Evolutionary conservation across 2,888 invertebrate species (phyloP).

Genomic region (Automeris io): DNA sequence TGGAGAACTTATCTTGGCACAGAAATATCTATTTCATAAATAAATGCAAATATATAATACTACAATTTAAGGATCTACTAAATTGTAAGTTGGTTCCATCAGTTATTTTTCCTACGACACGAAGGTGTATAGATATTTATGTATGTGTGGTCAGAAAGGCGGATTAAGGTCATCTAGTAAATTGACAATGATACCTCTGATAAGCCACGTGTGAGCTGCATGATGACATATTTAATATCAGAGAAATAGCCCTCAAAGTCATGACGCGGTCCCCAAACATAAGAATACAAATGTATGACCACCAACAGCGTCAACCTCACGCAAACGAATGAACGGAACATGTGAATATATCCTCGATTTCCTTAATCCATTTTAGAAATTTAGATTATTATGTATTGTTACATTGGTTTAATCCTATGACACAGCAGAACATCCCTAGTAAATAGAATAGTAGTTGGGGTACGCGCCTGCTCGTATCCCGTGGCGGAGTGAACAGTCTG

Average conservation of each 20-base stretch:
- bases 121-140: neutral
- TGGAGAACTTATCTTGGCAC: conserved; percentile 69
- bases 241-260: conserved; percentile 47
- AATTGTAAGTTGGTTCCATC: too few relatives aligned
- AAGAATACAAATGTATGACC: conserved; percentile 53
- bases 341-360: conserved; percentile 15
- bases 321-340: conserved; percentile 56
- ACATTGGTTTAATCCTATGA: too few relatives aligned
- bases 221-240: conserved; percentile 55
- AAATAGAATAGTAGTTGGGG: too few relatives aligned
- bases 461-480: too few relatives aligned
- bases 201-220: conserved; percentile 54
- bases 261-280: conserved; percentile 39
- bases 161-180: conserved; percentile 4
- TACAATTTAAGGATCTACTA: too few relatives aligned
- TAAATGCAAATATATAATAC: too few relatives aligned
- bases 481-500: too few relatives aligned
- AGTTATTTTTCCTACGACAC: neutral
- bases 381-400: neutral
- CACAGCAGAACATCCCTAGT: too few relatives aligned
- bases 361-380: neutral
- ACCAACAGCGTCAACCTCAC: conserved; percentile 41
- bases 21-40: conserved; percentile 23
- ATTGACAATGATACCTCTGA: conserved; percentile 42
- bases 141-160: too few relatives aligned